These are phyloP conservation scores for Erythrocercus mccallii DNA, from an alignment of 2,113 vertebrate species.

Conservation along the genomic window DNA sequence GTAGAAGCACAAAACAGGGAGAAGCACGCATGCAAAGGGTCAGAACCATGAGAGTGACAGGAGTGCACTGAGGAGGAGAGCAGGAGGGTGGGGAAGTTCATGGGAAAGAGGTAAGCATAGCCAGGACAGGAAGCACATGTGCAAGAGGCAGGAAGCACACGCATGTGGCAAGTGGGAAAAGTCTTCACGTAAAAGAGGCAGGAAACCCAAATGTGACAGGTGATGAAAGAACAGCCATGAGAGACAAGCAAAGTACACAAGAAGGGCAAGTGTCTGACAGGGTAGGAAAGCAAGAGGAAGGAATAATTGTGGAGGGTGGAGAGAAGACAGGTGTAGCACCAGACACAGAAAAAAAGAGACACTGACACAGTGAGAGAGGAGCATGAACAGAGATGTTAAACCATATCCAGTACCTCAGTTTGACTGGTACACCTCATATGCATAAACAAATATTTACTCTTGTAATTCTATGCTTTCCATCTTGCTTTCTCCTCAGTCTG, in stretches of 20 bases:
- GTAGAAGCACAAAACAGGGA: accelerated
- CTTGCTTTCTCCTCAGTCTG: background rate
- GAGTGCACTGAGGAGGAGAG: background rate
- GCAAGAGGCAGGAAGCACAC: background rate
- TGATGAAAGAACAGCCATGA: background rate
- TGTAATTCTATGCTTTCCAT: background rate
- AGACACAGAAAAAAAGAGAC: background rate
- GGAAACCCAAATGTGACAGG: background rate
- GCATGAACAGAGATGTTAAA: background rate
- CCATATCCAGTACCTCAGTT: background rate
- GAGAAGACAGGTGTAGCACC: background rate
- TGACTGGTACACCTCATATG: background rate
- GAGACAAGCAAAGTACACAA: background rate
- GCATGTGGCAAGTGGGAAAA: background rate
- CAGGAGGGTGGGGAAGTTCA: accelerated
- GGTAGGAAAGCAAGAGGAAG: background rate
- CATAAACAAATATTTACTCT: background rate
- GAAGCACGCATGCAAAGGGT: background rate
- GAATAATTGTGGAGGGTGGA: accelerated
- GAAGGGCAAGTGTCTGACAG: background rate
- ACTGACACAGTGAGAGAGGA: background rate
- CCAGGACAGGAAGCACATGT: background rate
- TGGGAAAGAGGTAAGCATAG: background rate
- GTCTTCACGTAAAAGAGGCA: accelerated
- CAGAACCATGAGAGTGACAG: background rate